These are phyloP conservation scores for Peromyscus melanophrys DNA, from an alignment of 2,797 vertebrate genomes.

Conservation along the genomic window DNA sequence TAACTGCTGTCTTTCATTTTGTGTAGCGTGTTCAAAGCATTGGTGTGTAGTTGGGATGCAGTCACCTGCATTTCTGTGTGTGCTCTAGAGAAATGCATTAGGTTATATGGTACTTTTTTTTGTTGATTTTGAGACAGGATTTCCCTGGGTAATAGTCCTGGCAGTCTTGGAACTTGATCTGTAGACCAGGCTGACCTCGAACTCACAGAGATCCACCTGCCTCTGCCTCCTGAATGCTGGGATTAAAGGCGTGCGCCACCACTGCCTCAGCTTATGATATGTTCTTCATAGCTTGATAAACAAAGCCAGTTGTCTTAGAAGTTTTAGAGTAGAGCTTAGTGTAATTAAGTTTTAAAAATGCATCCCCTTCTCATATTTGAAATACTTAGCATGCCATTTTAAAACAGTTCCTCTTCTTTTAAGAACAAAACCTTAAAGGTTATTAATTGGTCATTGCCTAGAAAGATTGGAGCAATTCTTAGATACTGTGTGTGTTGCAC, in stretches of 20 bases:
- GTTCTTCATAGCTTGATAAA: slow-evolving; percentile 11
- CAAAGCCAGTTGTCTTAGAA: not conserved
- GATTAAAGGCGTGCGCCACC: not conserved
- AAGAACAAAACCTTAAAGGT: not conserved
- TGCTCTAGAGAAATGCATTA: not conserved
- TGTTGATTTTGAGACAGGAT: not conserved
- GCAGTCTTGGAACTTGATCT: not conserved
- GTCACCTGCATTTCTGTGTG: slow-evolving; percentile 3
- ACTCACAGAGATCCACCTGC: not conserved
- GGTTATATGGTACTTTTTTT: not conserved
- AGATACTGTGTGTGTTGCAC: not conserved
- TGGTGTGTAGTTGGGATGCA: not conserved
- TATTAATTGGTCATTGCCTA: not conserved
- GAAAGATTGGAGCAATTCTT: not conserved
- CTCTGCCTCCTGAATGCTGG: not conserved
- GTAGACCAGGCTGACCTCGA: not conserved
- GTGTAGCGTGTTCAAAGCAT: not conserved
- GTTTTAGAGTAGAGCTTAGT: slow-evolving; percentile 31
- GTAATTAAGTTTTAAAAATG: not conserved
- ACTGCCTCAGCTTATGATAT: not conserved
- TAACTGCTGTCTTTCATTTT: slow-evolving; percentile 31
- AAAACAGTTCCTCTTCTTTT: not conserved
- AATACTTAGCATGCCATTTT: not conserved
- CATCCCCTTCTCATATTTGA: not conserved
- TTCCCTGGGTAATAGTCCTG: not conserved